Evolutionary conservation across 2,888 invertebrate species (phyloP).

Genomic region (Odontothrips loti): DNA sequence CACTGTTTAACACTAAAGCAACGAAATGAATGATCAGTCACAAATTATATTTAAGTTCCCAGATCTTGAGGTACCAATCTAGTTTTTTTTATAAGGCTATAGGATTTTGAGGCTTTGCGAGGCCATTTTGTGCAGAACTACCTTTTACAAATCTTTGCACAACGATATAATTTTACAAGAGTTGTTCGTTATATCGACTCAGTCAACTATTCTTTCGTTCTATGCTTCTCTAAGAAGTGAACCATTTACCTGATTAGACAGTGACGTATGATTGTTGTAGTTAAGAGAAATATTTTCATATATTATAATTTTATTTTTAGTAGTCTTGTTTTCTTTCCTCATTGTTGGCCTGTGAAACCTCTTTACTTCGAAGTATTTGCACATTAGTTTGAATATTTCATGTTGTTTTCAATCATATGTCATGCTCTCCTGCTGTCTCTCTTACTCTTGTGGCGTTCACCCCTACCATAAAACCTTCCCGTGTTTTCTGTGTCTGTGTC

Average conservation of each 20-base stretch:
- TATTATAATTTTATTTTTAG: slow-evolving; percentile 25
- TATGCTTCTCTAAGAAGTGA: slow-evolving; percentile 13
- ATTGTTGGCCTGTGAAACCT: slow-evolving; percentile 22
- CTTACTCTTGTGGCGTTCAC: neutral
- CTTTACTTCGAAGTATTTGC: slow-evolving; percentile 22
- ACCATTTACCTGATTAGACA: slow-evolving; percentile 26
- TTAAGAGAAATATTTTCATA: slow-evolving; percentile 27
- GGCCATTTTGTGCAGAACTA: slow-evolving; percentile 7
- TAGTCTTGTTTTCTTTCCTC: slow-evolving; percentile 26
- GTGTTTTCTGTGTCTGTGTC: neutral
- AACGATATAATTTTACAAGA: slow-evolving; percentile 17
- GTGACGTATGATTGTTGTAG: slow-evolving; percentile 23
- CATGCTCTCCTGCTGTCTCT: slow-evolving; percentile 4
- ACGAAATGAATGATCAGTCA: slow-evolving; percentile 7
- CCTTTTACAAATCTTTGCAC: slow-evolving; percentile 1
- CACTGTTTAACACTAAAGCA: neutral
- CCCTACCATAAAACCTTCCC: neutral
- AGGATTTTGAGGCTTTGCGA: neutral
- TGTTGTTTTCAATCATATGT: neutral
- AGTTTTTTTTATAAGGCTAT: slow-evolving; percentile 8
- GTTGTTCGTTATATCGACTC: slow-evolving; percentile 14
- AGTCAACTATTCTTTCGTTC: slow-evolving; percentile 23
- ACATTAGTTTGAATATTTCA: slow-evolving; percentile 6
- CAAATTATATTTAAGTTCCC: slow-evolving; percentile 21
- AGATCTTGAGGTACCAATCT: slow-evolving; percentile 25